Evolutionary conservation across 2,113 vertebrate species (phyloP), one percentile per base, ranked within the genome.

Genomic region (Eclectus roratus): DNA sequence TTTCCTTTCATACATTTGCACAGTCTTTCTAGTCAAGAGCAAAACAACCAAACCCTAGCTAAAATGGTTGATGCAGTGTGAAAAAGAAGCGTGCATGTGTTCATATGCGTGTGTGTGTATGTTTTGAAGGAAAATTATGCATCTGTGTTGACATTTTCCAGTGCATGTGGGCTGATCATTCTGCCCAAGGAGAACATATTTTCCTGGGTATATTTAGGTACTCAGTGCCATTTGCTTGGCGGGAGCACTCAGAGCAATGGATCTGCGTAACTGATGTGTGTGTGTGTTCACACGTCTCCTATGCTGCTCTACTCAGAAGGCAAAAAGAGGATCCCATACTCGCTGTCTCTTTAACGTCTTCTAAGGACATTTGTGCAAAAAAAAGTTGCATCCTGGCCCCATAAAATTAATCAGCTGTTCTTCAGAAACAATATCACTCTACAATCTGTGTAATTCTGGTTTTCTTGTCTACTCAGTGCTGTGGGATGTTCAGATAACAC

Each of bases 1-100:
- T 25, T 88, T 37, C 37, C 58, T 71, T 94, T 95, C 23, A 10
- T 17, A 33, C 0, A 5, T 80, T 80, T 41, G 31, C 55, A 64
- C 50, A 65, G 52, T 10, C 37, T 56, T 56, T 80, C 41, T 46
- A 53, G 28, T 47, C n/a, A 64, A 35, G 25, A 89, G 17, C 2
- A 89, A 79, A 88, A 72, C 17, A 84, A 64, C 23, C 6, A 33
- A 43, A 77, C 76, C 1, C 0, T 4, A 35, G 17, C n/a, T 55
- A 17, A 68, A 81, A 53, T 10, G 6, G 25, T 37, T 31, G 31
- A 41, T 49, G 43, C 41, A 56, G 29, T 2, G 2, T 47, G 80
- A 70, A 46, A 88, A 74, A 41, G 31, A 49, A 60, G 8, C 3
- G 43, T 13, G 39, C 0, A 0, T 23, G 8, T 49, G 20, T 14